phyloP scores from a whole-genome alignment of 2,797 vertebrate species.

The Sylvilagus floridanus region DNA sequence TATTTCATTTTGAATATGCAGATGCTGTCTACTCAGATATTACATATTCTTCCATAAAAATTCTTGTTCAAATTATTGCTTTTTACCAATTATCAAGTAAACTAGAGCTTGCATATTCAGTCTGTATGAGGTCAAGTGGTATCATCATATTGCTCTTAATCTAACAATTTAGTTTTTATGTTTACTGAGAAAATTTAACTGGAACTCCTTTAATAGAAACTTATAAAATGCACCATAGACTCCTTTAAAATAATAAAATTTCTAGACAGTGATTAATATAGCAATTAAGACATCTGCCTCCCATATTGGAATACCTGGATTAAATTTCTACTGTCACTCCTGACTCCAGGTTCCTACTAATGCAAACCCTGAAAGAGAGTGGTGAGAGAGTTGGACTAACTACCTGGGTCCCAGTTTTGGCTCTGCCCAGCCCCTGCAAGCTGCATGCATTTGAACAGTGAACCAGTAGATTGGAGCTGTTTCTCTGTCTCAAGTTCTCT shows the following conservation, averaged over 20 bases:
- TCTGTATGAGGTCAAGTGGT: background rate
- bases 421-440: no score
- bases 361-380: no score
- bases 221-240: background rate
- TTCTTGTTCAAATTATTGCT: background rate
- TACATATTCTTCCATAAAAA: slow-evolving; percentile 23
- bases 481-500: no score
- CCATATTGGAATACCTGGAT: no score
- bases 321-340: no score
- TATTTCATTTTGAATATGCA: background rate
- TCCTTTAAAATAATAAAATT: background rate
- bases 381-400: no score
- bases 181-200: background rate
- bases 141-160: background rate
- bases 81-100: slow-evolving; percentile 16
- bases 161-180: background rate
- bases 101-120: background rate
- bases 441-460: no score
- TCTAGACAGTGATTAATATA: no score
- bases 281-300: no score
- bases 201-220: background rate
- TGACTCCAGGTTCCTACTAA: no score
- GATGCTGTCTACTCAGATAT: background rate
- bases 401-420: no score
- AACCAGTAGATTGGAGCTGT: no score